Evolutionary conservation across 2,888 invertebrate species (phyloP).

Genomic region (Cyrtodaria siliqua): DNA sequence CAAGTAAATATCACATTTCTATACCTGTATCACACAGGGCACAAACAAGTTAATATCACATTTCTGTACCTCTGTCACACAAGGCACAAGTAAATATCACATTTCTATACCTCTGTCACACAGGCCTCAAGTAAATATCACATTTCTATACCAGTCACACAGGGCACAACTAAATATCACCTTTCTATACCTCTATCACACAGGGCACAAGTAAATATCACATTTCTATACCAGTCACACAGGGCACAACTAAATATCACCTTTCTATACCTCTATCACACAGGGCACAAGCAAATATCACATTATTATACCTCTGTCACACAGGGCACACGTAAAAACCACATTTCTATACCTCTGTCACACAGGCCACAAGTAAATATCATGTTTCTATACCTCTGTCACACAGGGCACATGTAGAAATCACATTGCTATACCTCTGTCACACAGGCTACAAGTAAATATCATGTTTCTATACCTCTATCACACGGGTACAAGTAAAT

Average conservation of each 20-base stretch:
- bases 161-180: constrained; percentile 86
- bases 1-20: too few species aligned
- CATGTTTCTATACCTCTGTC: not conserved
- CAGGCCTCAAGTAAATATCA: constrained; percentile 86
- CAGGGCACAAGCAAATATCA: constrained; percentile 86
- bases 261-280: too few species aligned
- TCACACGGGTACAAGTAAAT: constrained; percentile 87
- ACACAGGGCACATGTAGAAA: too few species aligned
- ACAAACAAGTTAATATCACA: too few species aligned
- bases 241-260: constrained; percentile 86
- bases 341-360: not conserved
- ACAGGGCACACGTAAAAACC: constrained; percentile 86
- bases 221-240: constrained; percentile 71
- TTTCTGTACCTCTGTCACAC: too few species aligned
- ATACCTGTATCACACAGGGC: too few species aligned
- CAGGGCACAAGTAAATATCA: constrained; percentile 86
- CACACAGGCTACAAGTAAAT: constrained; percentile 87
- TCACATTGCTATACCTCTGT: too few species aligned
- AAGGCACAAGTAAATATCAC: constrained; percentile 86
- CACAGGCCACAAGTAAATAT: constrained; percentile 87
- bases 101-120: too few species aligned
- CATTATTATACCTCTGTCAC: too few species aligned
- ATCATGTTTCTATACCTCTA: not conserved
- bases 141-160: constrained; percentile 71
- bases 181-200: too few species aligned